Evolutionary conservation across 2,113 vertebrate species (phyloP).

Genomic region (Bos javanicus): DNA sequence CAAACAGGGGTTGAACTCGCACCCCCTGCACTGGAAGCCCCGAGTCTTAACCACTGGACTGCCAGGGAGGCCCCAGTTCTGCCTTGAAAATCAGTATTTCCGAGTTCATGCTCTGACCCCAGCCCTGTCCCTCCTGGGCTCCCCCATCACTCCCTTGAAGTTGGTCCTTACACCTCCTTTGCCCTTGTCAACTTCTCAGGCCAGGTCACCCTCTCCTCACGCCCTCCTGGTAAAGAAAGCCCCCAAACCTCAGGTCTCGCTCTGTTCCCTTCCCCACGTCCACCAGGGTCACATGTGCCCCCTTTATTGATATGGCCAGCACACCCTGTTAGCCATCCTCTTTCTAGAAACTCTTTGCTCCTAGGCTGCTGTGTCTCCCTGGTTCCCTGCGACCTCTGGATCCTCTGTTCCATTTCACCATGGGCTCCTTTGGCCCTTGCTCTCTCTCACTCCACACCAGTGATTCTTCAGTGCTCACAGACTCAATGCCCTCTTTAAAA

Average conservation of each 20-base stretch:
- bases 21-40: background rate
- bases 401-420: background rate
- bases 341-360: background rate
- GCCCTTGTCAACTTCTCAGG: background rate
- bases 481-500: background rate
- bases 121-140: background rate
- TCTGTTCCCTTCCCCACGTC: background rate
- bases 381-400: background rate
- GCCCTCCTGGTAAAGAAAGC: background rate
- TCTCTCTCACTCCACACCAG: background rate
- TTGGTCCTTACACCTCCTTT: background rate
- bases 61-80: background rate
- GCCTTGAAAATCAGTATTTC: background rate
- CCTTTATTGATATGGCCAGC: background rate
- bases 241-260: background rate
- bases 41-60: background rate
- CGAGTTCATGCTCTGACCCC: background rate
- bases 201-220: background rate
- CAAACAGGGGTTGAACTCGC: background rate
- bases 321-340: rapidly evolving
- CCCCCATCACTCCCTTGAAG: background rate
- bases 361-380: background rate
- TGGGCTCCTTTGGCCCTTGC: background rate
- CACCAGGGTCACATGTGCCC: no score
- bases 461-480: background rate